Percentiles rank a stretch among this genome's conserved stretches.
Conservation (phyloP, 1,140 invertebrate species). For the Venturia canescens region DNA sequence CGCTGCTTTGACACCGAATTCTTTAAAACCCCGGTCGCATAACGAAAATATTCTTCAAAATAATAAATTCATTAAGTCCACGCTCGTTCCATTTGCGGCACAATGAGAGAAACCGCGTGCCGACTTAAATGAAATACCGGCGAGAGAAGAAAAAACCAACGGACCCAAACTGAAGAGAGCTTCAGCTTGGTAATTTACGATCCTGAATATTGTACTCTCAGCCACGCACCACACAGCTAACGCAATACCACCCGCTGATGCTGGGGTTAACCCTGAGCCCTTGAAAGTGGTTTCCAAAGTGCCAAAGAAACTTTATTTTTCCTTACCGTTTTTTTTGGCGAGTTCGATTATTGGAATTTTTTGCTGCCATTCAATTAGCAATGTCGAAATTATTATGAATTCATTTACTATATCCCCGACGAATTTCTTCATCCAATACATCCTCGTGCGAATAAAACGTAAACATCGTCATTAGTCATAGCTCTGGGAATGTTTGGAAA, state of each 20-base stretch:
- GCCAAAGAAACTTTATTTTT: background rate
- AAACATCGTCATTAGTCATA: too few species aligned
- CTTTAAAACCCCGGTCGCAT: background rate
- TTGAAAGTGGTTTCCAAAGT: conserved; percentile 1
- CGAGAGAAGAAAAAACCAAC: background rate
- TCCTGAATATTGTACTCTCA: conserved; percentile 25
- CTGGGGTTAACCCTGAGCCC: conserved; percentile 13
- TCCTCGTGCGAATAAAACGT: background rate
- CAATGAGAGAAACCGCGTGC: conserved; percentile 19
- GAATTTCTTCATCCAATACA: background rate
- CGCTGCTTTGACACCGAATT: background rate
- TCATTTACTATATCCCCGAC: background rate
- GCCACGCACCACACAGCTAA: background rate
- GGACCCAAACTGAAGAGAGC: background rate
- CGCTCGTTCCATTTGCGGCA: conserved; percentile 55
- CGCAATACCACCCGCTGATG: conserved; percentile 13
- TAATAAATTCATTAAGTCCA: conserved; percentile 54
- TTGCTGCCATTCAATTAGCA: background rate
- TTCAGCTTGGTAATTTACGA: background rate
- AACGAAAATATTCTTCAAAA: conserved; percentile 48
- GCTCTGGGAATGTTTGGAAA: too few species aligned
- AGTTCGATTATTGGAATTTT: background rate
- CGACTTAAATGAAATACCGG: background rate
- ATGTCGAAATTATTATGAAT: background rate
- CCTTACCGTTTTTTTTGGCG: background rate